Percentiles rank a stretch among this genome's conserved stretches.
Conservation (phyloP, 2,113 vertebrate genomes). For the Phycodurus eques region DNA sequence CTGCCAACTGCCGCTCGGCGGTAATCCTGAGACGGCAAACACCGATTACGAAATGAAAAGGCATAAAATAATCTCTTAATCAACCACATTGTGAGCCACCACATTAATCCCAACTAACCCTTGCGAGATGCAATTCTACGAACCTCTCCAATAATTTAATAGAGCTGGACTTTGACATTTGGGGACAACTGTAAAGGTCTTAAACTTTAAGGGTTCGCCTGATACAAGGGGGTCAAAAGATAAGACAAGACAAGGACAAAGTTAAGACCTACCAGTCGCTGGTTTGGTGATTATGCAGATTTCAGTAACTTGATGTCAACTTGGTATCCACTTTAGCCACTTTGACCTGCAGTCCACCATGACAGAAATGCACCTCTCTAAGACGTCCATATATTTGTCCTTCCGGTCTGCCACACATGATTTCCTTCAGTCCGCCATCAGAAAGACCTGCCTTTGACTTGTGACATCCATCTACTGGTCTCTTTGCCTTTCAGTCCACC, state of each 20-base stretch:
- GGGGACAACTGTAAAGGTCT: not conserved
- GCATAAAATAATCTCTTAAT: not conserved
- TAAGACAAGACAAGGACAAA: constrained; percentile 38
- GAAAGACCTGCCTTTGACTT: constrained; percentile 20
- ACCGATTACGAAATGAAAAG: not conserved
- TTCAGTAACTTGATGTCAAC: constrained; percentile 47
- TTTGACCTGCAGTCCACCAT: constrained; percentile 49
- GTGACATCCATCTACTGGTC: not conserved
- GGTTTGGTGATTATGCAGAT: constrained; percentile 60
- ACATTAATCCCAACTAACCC: not conserved
- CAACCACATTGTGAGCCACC: not conserved
- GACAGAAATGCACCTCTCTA: constrained; percentile 8
- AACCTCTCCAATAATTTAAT: not conserved
- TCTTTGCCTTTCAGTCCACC: not conserved
- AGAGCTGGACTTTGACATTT: not conserved
- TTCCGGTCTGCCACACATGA: not conserved
- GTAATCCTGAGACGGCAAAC: constrained; percentile 70
- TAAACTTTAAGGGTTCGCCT: not conserved
- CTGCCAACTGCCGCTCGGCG: constrained; percentile 86
- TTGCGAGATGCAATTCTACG: not conserved
- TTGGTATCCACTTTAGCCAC: constrained; percentile 57
- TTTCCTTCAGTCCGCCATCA: constrained; percentile 50
- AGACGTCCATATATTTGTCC: not conserved
- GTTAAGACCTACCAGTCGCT: constrained; percentile 59
- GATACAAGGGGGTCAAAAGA: not conserved